These are phyloP conservation scores for Delichon dasypus DNA, from an alignment of 2,797 vertebrate species.

Conservation along the genomic window DNA sequence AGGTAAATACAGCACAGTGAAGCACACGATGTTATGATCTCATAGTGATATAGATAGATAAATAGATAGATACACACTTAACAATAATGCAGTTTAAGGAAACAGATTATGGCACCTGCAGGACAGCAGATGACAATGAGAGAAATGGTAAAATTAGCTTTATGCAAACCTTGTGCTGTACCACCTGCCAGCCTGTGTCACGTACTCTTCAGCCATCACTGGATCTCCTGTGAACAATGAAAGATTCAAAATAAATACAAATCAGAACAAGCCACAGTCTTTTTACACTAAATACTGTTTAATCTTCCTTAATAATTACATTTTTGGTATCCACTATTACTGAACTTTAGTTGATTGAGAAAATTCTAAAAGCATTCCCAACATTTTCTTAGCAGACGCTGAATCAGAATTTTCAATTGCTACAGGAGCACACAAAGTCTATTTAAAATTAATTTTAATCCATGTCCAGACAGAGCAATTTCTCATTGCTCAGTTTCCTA, in stretches of 20 bases:
- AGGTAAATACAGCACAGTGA: background rate
- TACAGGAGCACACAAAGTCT: background rate
- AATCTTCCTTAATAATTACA: background rate
- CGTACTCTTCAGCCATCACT: background rate
- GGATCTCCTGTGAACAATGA: background rate
- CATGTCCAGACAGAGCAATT: constrained; percentile 43
- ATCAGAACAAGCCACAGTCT: background rate
- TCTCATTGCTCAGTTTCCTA: constrained; percentile 32
- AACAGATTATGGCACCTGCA: background rate
- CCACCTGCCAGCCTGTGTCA: background rate
- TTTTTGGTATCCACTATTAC: background rate
- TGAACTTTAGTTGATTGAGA: background rate
- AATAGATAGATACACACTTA: background rate
- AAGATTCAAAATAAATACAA: background rate
- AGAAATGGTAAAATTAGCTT: background rate
- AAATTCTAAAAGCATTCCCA: constrained; percentile 15
- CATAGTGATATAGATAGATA: background rate
- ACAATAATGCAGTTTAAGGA: background rate
- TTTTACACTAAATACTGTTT: background rate
- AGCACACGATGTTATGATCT: background rate
- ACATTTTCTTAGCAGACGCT: constrained; percentile 9
- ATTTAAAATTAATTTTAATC: constrained; percentile 48
- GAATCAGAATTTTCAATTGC: constrained; percentile 37
- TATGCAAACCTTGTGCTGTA: background rate
- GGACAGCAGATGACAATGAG: background rate